Evolutionary conservation across 2,797 vertebrate genomes (phyloP).

Genomic region (Diplodus sargus): DNA sequence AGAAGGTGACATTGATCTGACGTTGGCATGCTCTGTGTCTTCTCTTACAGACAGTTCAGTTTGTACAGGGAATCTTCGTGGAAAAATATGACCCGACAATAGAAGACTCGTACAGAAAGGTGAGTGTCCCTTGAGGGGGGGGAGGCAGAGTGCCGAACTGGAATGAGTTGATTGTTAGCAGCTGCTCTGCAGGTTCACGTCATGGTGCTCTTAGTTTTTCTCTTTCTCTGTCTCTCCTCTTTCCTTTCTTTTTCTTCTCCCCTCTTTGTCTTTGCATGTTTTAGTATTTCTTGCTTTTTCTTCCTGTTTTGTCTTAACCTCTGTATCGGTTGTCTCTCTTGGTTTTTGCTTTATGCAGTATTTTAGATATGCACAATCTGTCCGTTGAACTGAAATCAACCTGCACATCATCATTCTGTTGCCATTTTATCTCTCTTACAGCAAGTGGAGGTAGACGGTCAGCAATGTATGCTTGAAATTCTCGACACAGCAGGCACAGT

Average conservation of each 20-base stretch:
- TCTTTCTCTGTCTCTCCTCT: neutral
- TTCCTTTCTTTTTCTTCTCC: slow-evolving; percentile 7
- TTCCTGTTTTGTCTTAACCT: neutral
- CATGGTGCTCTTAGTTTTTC: slow-evolving; percentile 45
- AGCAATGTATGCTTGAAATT: slow-evolving; percentile 99
- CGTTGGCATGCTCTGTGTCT: slow-evolving; percentile 38
- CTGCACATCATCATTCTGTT: slow-evolving; percentile 34
- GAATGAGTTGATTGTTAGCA: slow-evolving; percentile 72
- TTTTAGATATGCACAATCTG: slow-evolving; percentile 15
- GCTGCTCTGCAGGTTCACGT: slow-evolving; percentile 67
- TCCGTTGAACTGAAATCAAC: slow-evolving; percentile 38
- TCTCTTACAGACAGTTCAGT: slow-evolving; percentile 90
- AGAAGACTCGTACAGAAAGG: slow-evolving; percentile 99
- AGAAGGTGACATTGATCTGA: slow-evolving; percentile 43
- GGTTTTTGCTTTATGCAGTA: neutral
- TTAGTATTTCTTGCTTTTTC: neutral
- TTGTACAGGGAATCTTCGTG: slow-evolving; percentile 99
- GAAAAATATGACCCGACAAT: slow-evolving; percentile 99
- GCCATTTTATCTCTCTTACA: slow-evolving; percentile 63
- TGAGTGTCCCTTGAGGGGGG: slow-evolving; percentile 64
- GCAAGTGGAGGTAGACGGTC: slow-evolving; percentile 99
- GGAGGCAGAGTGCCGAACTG: slow-evolving; percentile 21
- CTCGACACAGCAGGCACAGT: slow-evolving; percentile 98
- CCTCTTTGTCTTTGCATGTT: neutral
- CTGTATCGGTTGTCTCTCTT: neutral